phyloP scores from a whole-genome alignment of 1,140 invertebrate genomes.

The Drosophila littoralis region DNA sequence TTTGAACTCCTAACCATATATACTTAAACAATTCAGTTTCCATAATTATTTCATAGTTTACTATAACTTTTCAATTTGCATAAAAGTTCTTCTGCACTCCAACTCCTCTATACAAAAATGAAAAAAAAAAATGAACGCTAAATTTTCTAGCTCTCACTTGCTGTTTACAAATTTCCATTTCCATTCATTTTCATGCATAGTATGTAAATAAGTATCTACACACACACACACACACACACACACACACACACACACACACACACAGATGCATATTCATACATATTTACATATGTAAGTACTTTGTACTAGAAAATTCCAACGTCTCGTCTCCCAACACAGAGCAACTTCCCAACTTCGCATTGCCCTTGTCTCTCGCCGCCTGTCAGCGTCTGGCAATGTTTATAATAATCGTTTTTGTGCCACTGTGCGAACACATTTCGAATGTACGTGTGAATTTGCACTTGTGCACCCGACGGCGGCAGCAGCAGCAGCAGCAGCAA shows the following conservation, averaged over 20 bases:
- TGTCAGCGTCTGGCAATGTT: conserved; percentile 26
- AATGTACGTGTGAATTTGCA: conserved; percentile 82
- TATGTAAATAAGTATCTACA: conserved; percentile 31
- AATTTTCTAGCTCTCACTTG: conserved; percentile 23
- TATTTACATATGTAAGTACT: conserved; percentile 21
- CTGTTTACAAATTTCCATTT: conserved; percentile 37
- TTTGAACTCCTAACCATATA: no score
- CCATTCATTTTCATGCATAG: conserved; percentile 40
- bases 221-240: neutral
- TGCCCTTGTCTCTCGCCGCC: conserved; percentile 13
- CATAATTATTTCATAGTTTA: no score
- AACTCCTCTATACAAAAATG: conserved; percentile 1
- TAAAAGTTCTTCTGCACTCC: neutral
- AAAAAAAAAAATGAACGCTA: conserved; percentile 1
- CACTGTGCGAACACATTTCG: conserved; percentile 73
- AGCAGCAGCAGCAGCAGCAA: conserved; percentile 22
- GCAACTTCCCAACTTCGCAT: conserved; percentile 31
- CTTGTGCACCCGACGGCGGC: conserved; percentile 72
- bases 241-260: neutral
- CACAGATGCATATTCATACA: neutral
- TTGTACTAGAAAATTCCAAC: conserved; percentile 33
- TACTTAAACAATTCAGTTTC: no score
- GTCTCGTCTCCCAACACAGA: conserved; percentile 13
- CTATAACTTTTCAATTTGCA: neutral
- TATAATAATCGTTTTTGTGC: conserved; percentile 35